Conservation (phyloP, 2,888 invertebrate species). For the Sphinx pinastri region DNA sequence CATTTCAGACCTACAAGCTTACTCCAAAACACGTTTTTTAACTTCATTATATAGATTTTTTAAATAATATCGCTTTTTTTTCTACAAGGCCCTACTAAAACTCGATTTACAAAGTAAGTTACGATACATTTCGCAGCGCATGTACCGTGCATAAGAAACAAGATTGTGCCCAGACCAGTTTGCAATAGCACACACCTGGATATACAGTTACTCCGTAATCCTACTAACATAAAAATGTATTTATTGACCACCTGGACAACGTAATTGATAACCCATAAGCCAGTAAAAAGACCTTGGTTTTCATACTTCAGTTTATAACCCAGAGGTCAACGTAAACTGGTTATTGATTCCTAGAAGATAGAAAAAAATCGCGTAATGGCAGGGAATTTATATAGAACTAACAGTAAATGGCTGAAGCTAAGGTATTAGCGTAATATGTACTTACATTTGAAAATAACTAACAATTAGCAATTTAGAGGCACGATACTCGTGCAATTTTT, state of each 20-base stretch:
- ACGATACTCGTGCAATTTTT: no score
- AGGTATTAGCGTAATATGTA: background rate
- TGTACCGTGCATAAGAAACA: slow-evolving; percentile 13
- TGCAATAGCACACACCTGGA: slow-evolving; percentile 51
- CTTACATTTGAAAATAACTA: no score
- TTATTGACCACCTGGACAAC: slow-evolving; percentile 53
- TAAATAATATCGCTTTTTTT: no score
- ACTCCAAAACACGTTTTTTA: no score
- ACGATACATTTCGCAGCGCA: background rate
- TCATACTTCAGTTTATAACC: background rate
- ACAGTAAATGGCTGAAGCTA: background rate
- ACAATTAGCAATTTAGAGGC: no score
- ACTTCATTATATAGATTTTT: no score
- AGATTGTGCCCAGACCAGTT: slow-evolving; percentile 35
- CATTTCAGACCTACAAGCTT: no score
- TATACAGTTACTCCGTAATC: slow-evolving; percentile 68
- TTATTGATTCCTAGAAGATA: background rate
- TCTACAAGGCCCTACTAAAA: no score
- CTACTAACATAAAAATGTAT: slow-evolving; percentile 76
- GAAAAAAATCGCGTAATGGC: background rate
- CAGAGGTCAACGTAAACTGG: slow-evolving; percentile 10
- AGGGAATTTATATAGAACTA: background rate
- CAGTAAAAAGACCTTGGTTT: background rate
- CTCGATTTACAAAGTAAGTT: background rate
- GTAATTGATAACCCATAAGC: slow-evolving; percentile 9